phyloP scores from a whole-genome alignment of 1,140 invertebrate genomes.

The Cardiocondyla obscurior region DNA sequence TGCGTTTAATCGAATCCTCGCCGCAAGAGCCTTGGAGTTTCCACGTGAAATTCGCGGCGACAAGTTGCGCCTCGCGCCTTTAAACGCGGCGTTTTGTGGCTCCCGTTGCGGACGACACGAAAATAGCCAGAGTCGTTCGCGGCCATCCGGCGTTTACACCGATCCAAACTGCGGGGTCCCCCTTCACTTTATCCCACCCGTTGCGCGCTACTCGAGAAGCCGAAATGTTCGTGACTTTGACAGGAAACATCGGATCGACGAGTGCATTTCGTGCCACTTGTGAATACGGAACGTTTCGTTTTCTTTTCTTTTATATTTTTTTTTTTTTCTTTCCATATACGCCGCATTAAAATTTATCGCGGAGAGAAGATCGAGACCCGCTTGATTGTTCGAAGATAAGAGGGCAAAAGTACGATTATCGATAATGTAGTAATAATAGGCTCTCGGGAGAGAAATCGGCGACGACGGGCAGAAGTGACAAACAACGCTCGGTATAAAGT shows the following conservation, averaged over 20 bases:
- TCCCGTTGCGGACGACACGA: slow-evolving; percentile 65
- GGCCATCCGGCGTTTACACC: slow-evolving; percentile 65
- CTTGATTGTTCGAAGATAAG: background rate
- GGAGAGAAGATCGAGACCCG: background rate
- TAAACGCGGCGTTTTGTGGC: slow-evolving; percentile 65
- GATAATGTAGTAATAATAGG: background rate
- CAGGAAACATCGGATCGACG: slow-evolving; percentile 17
- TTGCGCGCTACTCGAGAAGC: background rate
- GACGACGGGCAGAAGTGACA: background rate
- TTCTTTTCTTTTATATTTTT: too few species aligned
- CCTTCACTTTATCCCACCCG: slow-evolving; percentile 63
- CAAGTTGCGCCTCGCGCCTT: slow-evolving; percentile 43
- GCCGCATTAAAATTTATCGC: background rate
- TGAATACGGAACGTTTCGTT: background rate
- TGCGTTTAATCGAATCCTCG: slow-evolving; percentile 42
- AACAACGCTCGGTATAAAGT: slow-evolving; percentile 22
- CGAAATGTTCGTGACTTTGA: slow-evolving; percentile 24
- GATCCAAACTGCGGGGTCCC: slow-evolving; percentile 66
- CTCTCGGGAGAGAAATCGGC: background rate
- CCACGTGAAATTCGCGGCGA: slow-evolving; percentile 58
- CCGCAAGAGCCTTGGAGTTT: slow-evolving; percentile 33
- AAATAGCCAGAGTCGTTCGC: slow-evolving; percentile 69
- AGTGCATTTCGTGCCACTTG: background rate
- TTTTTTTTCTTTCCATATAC: too few species aligned
- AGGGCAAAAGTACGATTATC: background rate